Evolutionary conservation across 2,797 vertebrate genomes (phyloP).

Genomic region (Periparus ater): DNA sequence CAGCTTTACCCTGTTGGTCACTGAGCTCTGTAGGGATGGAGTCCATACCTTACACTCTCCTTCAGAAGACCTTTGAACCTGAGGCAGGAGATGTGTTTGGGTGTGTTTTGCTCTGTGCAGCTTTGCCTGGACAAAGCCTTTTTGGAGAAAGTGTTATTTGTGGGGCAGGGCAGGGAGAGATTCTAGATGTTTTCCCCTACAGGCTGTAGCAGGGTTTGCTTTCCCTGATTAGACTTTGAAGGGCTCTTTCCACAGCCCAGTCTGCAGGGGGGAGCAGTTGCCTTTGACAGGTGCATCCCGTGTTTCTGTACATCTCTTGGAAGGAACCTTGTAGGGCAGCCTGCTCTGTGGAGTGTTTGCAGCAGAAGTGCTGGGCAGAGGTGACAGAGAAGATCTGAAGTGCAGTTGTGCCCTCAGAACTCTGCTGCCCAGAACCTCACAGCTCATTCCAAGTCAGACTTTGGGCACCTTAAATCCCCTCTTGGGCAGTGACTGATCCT

Average conservation of each 20-base stretch:
- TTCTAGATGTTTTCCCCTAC: background rate
- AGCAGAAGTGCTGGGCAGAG: background rate
- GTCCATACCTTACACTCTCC: background rate
- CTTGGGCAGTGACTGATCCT: background rate
- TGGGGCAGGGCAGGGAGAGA: background rate
- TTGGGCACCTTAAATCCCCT: background rate
- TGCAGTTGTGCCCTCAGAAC: background rate
- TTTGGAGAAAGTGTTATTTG: background rate
- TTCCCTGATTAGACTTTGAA: background rate
- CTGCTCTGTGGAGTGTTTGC: background rate
- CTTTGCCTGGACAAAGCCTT: background rate
- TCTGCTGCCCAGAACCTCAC: background rate
- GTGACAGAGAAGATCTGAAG: background rate
- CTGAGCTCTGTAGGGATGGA: background rate
- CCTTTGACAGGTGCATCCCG: fast-evolving
- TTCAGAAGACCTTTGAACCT: background rate
- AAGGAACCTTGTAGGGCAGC: background rate
- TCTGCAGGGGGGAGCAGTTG: background rate
- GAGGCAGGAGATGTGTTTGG: background rate
- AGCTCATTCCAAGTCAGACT: background rate
- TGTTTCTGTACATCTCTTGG: background rate
- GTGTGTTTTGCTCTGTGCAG: background rate
- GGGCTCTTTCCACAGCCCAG: background rate
- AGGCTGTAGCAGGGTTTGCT: background rate
- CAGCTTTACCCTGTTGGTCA: background rate